Percentiles rank a stretch among this genome's conserved stretches.
Conservation (phyloP, 2,888 invertebrate species). For the Megalurothrips usitatus region DNA sequence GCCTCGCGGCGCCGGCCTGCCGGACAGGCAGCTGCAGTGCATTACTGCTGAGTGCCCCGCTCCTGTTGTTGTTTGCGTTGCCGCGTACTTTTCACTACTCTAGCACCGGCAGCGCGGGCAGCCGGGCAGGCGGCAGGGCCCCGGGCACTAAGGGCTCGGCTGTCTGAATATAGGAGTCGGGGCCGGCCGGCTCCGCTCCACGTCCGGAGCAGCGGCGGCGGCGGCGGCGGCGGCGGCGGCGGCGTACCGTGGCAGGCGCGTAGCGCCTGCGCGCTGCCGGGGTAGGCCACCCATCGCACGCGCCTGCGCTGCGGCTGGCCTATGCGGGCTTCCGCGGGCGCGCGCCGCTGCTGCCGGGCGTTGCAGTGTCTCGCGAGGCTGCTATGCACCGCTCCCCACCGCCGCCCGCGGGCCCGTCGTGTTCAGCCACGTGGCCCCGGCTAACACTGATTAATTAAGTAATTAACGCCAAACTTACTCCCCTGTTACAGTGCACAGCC, state of each 20-base stretch:
- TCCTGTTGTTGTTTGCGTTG: neutral
- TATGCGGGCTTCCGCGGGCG: neutral
- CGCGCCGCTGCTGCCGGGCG: neutral
- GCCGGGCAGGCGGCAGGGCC: neutral
- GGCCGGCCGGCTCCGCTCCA: neutral
- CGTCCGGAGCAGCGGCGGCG: neutral
- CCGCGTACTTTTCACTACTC: neutral
- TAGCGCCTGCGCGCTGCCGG: neutral
- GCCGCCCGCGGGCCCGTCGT: neutral
- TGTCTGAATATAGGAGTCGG: neutral
- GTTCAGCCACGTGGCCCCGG: no score
- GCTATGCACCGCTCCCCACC: neutral
- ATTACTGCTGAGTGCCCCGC: neutral
- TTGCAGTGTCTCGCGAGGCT: neutral
- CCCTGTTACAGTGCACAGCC: no score
- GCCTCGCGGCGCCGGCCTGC: neutral
- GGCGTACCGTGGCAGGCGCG: neutral
- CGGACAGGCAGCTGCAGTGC: neutral
- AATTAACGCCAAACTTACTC: no score
- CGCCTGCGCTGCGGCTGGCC: neutral
- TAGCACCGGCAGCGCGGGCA: neutral
- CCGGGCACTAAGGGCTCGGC: no score
- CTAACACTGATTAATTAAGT: no score
- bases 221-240: neutral
- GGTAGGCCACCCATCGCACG: neutral